A percentile compares a stretch with the other conserved stretches of the same genome.
These are phyloP conservation scores for Narcine bancroftii DNA, from an alignment of 2,113 vertebrate genomes.

Conservation along the genomic window DNA sequence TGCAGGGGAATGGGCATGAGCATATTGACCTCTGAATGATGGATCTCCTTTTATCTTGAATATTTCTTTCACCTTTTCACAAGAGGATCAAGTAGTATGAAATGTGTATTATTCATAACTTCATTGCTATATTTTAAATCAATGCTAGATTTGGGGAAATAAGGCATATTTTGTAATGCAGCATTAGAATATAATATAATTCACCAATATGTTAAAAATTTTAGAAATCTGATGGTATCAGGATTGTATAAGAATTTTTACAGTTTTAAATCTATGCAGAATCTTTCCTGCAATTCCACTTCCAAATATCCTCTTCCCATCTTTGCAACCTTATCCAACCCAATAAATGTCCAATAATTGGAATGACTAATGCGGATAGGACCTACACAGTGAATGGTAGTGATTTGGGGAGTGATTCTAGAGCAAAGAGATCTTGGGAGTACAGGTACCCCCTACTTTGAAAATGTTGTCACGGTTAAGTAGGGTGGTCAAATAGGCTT, in stretches of 20 bases:
- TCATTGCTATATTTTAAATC: background rate
- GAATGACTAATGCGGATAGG: too few relatives aligned
- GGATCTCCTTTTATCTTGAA: background rate
- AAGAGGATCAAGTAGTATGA: background rate
- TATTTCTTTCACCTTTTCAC: background rate
- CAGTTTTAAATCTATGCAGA: background rate
- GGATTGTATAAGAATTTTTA: background rate
- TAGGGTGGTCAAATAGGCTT: too few relatives aligned
- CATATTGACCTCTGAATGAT: too few relatives aligned
- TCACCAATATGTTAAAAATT: background rate
- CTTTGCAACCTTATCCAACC: background rate
- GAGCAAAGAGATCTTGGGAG: too few relatives aligned
- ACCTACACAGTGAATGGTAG: too few relatives aligned
- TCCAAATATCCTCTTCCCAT: background rate
- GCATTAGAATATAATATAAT: background rate
- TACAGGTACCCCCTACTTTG: too few relatives aligned
- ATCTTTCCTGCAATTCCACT: background rate
- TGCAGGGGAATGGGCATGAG: too few relatives aligned
- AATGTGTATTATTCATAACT: background rate
- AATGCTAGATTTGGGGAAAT: background rate
- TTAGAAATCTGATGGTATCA: background rate
- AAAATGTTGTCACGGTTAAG: too few relatives aligned
- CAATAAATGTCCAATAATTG: background rate
- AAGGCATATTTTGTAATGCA: background rate
- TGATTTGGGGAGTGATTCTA: too few relatives aligned